Evolutionary conservation across 2,888 invertebrate genomes (phyloP).

Genomic region (Caenorhabditis sp.): DNA sequence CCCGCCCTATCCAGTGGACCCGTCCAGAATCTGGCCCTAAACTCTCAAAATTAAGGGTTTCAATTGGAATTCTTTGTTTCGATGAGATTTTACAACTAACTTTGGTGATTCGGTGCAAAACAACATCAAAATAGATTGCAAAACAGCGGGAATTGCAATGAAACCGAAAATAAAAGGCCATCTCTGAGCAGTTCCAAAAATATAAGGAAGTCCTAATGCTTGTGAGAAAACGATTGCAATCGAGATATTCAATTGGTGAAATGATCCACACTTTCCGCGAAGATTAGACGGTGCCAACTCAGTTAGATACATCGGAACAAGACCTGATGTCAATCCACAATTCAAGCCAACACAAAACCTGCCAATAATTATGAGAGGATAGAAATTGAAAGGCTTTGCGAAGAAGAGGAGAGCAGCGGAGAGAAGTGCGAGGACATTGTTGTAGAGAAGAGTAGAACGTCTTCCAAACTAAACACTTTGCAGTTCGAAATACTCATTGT

Average conservation of each 20-base stretch:
- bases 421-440: constrained; percentile 81
- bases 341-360: constrained; percentile 76
- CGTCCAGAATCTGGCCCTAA: too few species aligned
- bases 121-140: constrained; percentile 80
- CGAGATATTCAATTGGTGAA: constrained; percentile 88
- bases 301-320: constrained; percentile 86
- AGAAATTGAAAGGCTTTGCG: constrained; percentile 76
- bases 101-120: constrained; percentile 87
- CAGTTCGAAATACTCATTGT: too few species aligned
- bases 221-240: constrained; percentile 83
- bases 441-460: constrained; percentile 79
- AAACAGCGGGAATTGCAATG: constrained; percentile 79
- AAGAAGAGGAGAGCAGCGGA: constrained; percentile 79
- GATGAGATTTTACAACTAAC: constrained; percentile 74
- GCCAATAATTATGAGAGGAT: constrained; percentile 30
- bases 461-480: constrained; percentile 31
- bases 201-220: constrained; percentile 77
- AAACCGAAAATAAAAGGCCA: constrained; percentile 80
- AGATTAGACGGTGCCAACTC: constrained; percentile 85
- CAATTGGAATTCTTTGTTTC: too few species aligned
- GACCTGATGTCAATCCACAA: constrained; percentile 78
- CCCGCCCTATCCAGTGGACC: too few species aligned
- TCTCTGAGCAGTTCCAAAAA: constrained; percentile 78
- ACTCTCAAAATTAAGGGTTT: too few species aligned
- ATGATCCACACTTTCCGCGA: constrained; percentile 84